Conservation (phyloP, 2,888 invertebrate species). For the Trissolcus brochymenae region DNA sequence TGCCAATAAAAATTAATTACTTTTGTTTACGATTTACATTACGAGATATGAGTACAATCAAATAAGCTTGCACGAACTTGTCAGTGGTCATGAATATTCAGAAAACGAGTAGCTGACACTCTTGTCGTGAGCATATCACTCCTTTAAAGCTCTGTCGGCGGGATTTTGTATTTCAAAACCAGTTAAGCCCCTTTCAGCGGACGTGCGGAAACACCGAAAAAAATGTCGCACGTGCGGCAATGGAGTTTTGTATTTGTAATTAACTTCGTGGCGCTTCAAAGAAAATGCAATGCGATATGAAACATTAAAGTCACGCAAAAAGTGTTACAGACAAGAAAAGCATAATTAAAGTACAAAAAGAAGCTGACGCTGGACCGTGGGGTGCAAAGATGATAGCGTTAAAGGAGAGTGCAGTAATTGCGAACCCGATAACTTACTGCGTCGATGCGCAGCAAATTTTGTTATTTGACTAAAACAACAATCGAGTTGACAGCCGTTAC, state of each 20-base stretch:
- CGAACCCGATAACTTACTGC: slow-evolving; percentile 25
- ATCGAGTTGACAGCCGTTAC: background rate
- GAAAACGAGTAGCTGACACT: slow-evolving; percentile 37
- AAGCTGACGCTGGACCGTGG: slow-evolving; percentile 8
- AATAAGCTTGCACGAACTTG: slow-evolving; percentile 33
- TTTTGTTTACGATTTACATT: background rate
- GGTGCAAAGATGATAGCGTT: slow-evolving; percentile 27
- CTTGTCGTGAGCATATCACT: slow-evolving; percentile 47
- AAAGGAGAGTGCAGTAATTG: slow-evolving; percentile 20
- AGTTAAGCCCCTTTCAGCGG: slow-evolving; percentile 53
- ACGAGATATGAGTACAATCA: slow-evolving; percentile 9
- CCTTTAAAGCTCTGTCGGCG: slow-evolving; percentile 50
- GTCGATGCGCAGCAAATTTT: background rate
- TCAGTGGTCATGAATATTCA: slow-evolving; percentile 37
- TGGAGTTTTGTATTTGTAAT: slow-evolving; percentile 55
- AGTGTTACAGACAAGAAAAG: slow-evolving; percentile 45
- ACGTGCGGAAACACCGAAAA: slow-evolving; percentile 42
- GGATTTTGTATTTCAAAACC: slow-evolving; percentile 54
- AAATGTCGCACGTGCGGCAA: slow-evolving; percentile 53
- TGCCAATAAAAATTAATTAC: background rate
- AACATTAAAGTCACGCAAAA: slow-evolving; percentile 47
- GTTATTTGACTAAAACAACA: slow-evolving; percentile 10
- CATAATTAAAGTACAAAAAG: slow-evolving; percentile 48
- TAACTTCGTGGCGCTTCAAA: slow-evolving; percentile 49
- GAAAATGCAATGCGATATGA: slow-evolving; percentile 46